Evolutionary conservation across 1,140 invertebrate genomes (phyloP).

Genomic region (Leguminivora glycinivorella): DNA sequence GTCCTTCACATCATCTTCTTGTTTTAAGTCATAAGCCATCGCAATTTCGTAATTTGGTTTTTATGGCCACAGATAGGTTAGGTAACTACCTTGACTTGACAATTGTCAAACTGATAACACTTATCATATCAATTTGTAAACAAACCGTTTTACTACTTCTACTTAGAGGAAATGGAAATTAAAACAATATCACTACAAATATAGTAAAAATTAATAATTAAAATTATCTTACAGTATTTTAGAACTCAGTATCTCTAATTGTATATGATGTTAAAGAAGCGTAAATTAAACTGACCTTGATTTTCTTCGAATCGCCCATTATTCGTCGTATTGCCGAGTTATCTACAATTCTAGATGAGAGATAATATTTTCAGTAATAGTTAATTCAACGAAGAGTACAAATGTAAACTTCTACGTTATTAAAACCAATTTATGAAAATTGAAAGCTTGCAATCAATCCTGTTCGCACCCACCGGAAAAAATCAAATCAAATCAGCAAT

Average conservation of each 20-base stretch:
- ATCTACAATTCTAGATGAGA: background rate
- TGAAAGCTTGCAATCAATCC: background rate
- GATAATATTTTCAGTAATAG: background rate
- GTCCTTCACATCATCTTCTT: conserved; percentile 90
- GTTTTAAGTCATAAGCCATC: conserved; percentile 85
- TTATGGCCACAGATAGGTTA: conserved; percentile 47
- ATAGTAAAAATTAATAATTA: background rate
- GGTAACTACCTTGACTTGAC: conserved; percentile 46
- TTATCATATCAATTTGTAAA: conserved; percentile 63
- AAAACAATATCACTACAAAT: background rate
- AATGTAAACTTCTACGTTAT: background rate
- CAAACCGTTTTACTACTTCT: conserved; percentile 49
- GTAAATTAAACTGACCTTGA: conserved; percentile 27
- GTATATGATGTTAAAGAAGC: background rate
- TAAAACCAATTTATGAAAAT: background rate
- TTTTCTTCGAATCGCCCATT: conserved; percentile 30
- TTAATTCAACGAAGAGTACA: background rate
- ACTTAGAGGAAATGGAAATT: conserved; percentile 2
- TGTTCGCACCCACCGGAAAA: background rate
- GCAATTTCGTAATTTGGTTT: conserved; percentile 43
- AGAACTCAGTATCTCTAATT: background rate
- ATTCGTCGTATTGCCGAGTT: background rate
- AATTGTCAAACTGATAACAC: conserved; percentile 64
- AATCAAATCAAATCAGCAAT: background rate
- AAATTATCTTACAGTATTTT: background rate